These are phyloP conservation scores for Cettia cetti DNA, from an alignment of 2,113 vertebrate genomes.

Conservation along the genomic window DNA sequence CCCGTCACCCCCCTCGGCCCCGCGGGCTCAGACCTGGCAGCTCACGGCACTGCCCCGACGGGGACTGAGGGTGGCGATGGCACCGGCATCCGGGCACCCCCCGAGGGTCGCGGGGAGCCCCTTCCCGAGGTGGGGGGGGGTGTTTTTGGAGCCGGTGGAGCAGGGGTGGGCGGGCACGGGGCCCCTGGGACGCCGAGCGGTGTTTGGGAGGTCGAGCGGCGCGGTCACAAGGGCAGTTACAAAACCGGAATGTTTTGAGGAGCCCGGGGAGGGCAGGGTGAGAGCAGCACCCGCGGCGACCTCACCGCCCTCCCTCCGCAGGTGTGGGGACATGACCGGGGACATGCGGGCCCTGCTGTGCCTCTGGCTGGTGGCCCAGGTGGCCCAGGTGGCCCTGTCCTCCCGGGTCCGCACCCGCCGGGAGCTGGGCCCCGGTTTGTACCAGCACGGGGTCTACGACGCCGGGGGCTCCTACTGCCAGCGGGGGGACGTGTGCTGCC, in stretches of 20 bases:
- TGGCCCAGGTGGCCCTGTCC: constrained; percentile 28
- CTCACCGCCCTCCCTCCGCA: not conserved
- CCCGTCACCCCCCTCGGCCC: not conserved
- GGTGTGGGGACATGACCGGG: not conserved
- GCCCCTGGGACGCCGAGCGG: rapidly evolving
- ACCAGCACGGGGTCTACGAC: constrained; percentile 85
- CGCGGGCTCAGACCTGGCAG: not conserved
- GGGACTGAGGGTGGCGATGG: too few species aligned
- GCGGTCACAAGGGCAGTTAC: not conserved
- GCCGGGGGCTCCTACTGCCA: constrained; percentile 86
- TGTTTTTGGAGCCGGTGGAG: not conserved
- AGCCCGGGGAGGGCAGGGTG: not conserved
- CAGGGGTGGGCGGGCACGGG: not conserved
- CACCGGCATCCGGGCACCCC: too few species aligned
- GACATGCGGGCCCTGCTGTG: constrained; percentile 60
- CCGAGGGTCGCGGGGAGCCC: too few species aligned
- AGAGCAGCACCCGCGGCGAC: not conserved
- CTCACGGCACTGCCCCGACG: not conserved
- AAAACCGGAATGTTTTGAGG: not conserved
- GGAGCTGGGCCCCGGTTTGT: constrained; percentile 81
- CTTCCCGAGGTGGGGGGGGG: not conserved
- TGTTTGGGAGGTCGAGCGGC: rapidly evolving
- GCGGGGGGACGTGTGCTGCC: constrained; percentile 85
- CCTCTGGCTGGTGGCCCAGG: constrained; percentile 69
- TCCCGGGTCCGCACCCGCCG: constrained; percentile 59